Percentiles rank a stretch among this genome's conserved stretches.
phyloP scores from a whole-genome alignment of 1,140 invertebrate species.

The Bemisia tabaci region DNA sequence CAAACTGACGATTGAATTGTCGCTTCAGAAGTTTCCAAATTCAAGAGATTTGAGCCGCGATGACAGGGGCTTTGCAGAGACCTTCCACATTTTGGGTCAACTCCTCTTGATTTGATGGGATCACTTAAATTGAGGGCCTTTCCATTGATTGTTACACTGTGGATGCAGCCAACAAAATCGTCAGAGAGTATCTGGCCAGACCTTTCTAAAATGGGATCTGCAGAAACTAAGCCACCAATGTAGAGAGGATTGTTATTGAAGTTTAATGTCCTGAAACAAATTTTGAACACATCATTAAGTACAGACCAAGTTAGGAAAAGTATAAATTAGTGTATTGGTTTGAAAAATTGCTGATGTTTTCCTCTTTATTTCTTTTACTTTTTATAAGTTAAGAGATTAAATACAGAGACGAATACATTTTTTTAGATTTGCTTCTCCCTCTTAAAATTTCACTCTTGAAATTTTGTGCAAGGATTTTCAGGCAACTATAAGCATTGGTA shows the following conservation, averaged over 20 bases:
- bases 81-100: slow-evolving; percentile 60
- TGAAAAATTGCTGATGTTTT: no score
- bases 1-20: slow-evolving; percentile 37
- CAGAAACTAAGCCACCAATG: slow-evolving; percentile 68
- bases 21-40: slow-evolving; percentile 13
- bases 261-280: slow-evolving; percentile 62
- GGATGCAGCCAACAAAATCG: slow-evolving; percentile 84
- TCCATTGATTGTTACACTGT: slow-evolving; percentile 78
- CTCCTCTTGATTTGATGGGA: slow-evolving; percentile 51
- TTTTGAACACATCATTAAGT: no score
- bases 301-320: not conserved
- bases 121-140: slow-evolving; percentile 60
- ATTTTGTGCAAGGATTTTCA: no score
- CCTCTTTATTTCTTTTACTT: no score
- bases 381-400: no score
- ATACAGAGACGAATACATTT: no score
- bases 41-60: slow-evolving; percentile 3
- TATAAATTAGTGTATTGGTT: slow-evolving; percentile 12
- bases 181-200: slow-evolving; percentile 79
- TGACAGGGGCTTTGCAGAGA: slow-evolving; percentile 37
- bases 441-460: no score
- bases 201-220: slow-evolving; percentile 70
- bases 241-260: slow-evolving; percentile 78
- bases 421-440: no score
- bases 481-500: no score